Conservation (phyloP, 2,888 invertebrate genomes). For the Cecidostiba fungosa region DNA sequence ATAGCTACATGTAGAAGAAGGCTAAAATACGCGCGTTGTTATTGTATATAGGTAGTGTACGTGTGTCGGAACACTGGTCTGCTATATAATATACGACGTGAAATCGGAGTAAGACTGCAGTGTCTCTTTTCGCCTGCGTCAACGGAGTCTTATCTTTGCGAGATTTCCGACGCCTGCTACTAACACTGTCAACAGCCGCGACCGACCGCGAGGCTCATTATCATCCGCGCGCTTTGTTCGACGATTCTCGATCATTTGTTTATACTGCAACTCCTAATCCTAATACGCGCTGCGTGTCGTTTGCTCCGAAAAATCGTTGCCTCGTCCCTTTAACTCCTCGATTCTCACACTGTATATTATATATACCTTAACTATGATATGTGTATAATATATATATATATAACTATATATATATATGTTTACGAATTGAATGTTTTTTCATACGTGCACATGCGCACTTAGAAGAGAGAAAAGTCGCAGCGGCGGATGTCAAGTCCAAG, state of each 20-base stretch:
- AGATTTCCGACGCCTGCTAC: slow-evolving; percentile 7
- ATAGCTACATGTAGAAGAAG: not conserved
- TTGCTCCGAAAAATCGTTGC: not conserved
- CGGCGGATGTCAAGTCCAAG: not conserved
- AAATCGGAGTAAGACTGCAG: not conserved
- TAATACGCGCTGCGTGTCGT: too few relatives aligned
- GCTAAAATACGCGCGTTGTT: not conserved
- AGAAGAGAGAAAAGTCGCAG: not conserved
- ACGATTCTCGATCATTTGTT: not conserved
- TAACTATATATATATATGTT: not conserved
- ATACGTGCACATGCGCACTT: not conserved
- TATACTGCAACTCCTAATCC: too few relatives aligned
- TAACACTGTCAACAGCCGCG: not conserved
- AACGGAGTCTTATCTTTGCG: slow-evolving; percentile 32
- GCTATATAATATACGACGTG: not conserved
- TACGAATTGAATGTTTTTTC: not conserved
- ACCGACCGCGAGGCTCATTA: not conserved
- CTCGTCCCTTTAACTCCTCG: not conserved
- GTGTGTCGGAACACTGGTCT: not conserved
- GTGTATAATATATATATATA: not conserved
- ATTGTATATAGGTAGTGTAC: not conserved
- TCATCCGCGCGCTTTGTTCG: not conserved
- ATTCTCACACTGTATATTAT: not conserved
- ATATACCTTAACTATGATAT: not conserved
- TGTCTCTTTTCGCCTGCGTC: slow-evolving; percentile 36